Evolutionary conservation across 2,113 vertebrate species (phyloP).

Genomic region (Pseudonaja textilis): DNA sequence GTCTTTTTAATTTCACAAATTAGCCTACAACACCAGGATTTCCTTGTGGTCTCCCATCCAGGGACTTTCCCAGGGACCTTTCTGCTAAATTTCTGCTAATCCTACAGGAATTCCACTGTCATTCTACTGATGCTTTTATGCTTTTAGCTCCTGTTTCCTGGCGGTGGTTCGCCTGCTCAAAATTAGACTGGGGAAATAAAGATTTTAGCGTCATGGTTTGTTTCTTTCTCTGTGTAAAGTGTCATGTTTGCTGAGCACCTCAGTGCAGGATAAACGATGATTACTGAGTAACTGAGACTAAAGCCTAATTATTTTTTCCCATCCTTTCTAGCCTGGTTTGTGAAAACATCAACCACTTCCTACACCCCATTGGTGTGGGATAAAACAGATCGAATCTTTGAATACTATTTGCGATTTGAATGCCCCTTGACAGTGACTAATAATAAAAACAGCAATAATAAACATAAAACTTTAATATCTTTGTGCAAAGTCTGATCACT

Average conservation of each 20-base stretch:
- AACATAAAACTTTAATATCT: background rate
- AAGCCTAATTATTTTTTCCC: background rate
- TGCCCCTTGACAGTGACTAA: background rate
- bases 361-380: background rate
- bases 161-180: background rate
- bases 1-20: background rate
- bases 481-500: conserved; percentile 27
- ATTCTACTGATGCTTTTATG: background rate
- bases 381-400: background rate
- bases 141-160: background rate
- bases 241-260: background rate
- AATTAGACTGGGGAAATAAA: background rate
- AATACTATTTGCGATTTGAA: background rate
- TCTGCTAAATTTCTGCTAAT: background rate
- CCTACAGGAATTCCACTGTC: background rate
- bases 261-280: background rate
- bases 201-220: background rate
- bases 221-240: background rate
- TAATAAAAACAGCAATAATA: background rate
- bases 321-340: background rate
- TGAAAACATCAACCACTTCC: background rate
- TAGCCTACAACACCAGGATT: background rate
- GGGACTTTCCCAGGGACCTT: background rate
- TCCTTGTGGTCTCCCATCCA: background rate
- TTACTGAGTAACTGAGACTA: background rate